Base-by-base conservation (phyloP, 2,888 invertebrate genomes). In the Colostygia pectinataria region DNA sequence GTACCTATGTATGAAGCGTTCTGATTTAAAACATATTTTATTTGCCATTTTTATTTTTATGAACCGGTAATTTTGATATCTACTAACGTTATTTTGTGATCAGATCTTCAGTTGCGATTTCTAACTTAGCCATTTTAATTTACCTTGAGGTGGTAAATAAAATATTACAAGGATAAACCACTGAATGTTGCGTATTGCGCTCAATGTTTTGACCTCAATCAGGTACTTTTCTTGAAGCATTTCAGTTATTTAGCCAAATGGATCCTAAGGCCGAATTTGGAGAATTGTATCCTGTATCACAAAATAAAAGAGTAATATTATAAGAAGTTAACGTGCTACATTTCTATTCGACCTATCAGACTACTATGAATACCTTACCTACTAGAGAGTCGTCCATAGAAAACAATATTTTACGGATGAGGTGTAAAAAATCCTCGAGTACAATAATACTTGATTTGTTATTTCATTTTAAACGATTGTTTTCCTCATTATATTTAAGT, bases 101-200 rank as follows among this genome's bases (percentile, higher is more conserved):
- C 24, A 25, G 12, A 12, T 33, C 10, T 42, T 37, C 28, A 25
- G 5, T 36, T 28, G 34, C 9, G 43, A 62, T 65, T 67, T 59
- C 57, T 62, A 60, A 61, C 61, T 42, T 24, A 54, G 62, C 44
- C 53, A 47, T 58, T 59, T 57, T 44, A 54, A 56, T 54, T 71
- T 63, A 70, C 70, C 66, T 75, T 73, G 66, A 61, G 60, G 9
- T 40, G 28, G 51, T 45, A 46, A 63, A 63, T 63, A 64, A 64
- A 71, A 73, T 71, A 76, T 67, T 72, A 46, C 60, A 75, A 71
- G 75, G 76, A 71, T 73, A 65, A 55, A 55, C 63, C 70, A 60
- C 67, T 68, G 69, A 71, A 71, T 68, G 69, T 66, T 57, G 63
- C 60, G 53, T 53, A 58, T 59, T 58, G 59, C 64, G 62, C 63